These are phyloP conservation scores for Watsonalla binaria DNA, from an alignment of 2,888 invertebrate species.

Conservation along the genomic window DNA sequence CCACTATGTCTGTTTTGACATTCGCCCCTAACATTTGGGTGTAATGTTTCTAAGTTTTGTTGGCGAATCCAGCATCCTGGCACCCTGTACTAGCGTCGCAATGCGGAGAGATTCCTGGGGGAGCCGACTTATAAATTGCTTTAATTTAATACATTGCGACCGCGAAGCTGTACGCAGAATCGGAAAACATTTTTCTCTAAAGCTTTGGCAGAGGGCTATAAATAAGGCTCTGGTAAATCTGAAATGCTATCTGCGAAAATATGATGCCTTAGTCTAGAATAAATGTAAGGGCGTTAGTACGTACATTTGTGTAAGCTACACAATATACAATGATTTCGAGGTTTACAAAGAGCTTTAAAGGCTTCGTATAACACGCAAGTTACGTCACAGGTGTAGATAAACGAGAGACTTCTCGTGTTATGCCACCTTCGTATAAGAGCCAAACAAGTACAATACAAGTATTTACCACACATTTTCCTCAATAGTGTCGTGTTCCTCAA, in stretches of 20 bases:
- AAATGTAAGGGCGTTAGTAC: not conserved
- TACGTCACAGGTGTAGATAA: too few species aligned
- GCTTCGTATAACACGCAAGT: too few species aligned
- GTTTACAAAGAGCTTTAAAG: too few species aligned
- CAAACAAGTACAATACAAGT: too few species aligned
- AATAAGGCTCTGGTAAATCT: slow-evolving; percentile 6
- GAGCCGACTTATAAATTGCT: slow-evolving; percentile 65
- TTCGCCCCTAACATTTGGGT: slow-evolving; percentile 30
- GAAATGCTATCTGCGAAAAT: not conserved
- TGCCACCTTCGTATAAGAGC: too few species aligned
- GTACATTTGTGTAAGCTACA: too few species aligned
- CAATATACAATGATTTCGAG: too few species aligned
- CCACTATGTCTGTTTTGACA: slow-evolving; percentile 19
- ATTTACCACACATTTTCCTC: too few species aligned
- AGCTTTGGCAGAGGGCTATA: slow-evolving; percentile 15
- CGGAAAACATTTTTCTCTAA: slow-evolving; percentile 19
- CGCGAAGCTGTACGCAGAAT: slow-evolving; percentile 26
- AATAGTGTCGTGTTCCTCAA: too few species aligned
- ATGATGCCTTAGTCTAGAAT: not conserved
- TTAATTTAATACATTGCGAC: slow-evolving; percentile 62
- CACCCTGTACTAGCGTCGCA: slow-evolving; percentile 31
- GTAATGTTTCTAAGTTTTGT: slow-evolving; percentile 26
- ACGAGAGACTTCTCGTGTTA: too few species aligned
- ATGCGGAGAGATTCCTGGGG: slow-evolving; percentile 33
- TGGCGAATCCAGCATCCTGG: slow-evolving; percentile 23